Base-by-base conservation (phyloP, 2,113 vertebrate genomes). In the Brevimyrus niger region DNA sequence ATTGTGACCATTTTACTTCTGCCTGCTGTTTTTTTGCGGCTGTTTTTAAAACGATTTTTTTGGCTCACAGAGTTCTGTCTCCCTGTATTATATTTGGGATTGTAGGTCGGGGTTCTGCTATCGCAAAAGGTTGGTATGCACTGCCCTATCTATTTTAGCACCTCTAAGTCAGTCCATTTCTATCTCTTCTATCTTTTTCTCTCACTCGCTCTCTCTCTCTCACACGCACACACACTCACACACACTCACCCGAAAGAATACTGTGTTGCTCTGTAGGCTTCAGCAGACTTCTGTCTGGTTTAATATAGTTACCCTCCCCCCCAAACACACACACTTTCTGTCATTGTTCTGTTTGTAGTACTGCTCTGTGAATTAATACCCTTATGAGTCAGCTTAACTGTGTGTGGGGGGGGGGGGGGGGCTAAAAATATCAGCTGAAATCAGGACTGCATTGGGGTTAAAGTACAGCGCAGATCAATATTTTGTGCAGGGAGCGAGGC, bases 121-220 rank as follows among this genome's bases (percentile, higher is more conserved):
- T 97, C 96, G 95, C 94, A 99, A 98, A 99, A 99, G 98, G 98
- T 99, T 99, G 98, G 98, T 99, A 99, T 99, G 96, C 97, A 96
- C 97, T 99, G 97, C 97, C 97, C 97, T 98, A 96, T 98, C 97
- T 97, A 97, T 98, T 96, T 98, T 96, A 97, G 97, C 93, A 95
- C 96, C 94, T 97, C 92, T 84, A 46, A 84, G 82, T 84, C 42
- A 46, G 82, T 46, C 82, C 44, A 42, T 84, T 44, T 84, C 44
- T 84, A 23, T 84, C 82, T 84, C 19, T 83, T 11, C 50, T 83
- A n/a, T 82, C 5, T 83, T 92, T 94, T 86, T 97, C 90, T 94
- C 94, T 97, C 96, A 97, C n/a, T 95, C 95, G 96, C 94, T 19
- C 94, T 94, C 95, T 95, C 96, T 94, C 96, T 94, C 91, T 86